phyloP scores from a whole-genome alignment of 2,113 vertebrate species.

The Dicrurus megarhynchus region DNA sequence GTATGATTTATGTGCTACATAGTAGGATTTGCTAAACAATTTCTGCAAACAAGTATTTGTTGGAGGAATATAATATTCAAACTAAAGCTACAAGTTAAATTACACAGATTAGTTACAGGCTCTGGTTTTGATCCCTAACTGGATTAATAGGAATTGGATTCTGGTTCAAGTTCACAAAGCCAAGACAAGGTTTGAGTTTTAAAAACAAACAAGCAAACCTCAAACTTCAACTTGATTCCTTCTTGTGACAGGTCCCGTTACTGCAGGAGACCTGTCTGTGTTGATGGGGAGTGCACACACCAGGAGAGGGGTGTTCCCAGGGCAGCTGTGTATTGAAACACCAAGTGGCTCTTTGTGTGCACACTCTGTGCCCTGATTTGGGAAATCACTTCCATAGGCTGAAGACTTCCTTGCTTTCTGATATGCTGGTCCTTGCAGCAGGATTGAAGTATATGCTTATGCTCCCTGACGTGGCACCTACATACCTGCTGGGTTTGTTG shows the following conservation, averaged over 20 bases:
- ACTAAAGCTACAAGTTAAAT: slow-evolving; percentile 4
- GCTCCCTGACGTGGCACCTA: neutral
- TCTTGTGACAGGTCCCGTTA: neutral
- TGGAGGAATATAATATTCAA: neutral
- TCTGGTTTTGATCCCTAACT: neutral
- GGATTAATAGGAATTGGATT: neutral
- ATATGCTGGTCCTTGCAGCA: neutral
- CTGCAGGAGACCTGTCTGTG: neutral
- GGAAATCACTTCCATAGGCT: neutral
- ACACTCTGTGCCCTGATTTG: neutral
- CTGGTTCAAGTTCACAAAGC: neutral
- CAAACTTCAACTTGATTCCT: neutral
- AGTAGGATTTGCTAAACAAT: neutral
- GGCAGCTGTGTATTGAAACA: neutral
- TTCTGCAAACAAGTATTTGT: slow-evolving; percentile 17
- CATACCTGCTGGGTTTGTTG: neutral
- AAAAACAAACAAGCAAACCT: neutral
- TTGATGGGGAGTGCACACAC: neutral
- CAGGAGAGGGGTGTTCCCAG: neutral
- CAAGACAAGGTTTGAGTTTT: neutral
- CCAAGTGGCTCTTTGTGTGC: neutral
- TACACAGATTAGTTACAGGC: neutral
- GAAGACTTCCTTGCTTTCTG: neutral
- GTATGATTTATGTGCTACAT: slow-evolving; percentile 14
- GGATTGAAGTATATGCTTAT: neutral